Evolutionary conservation across 1,140 invertebrate species (phyloP), one percentile per base, ranked within the genome.

Genomic region (Drosophila paulistorum): DNA sequence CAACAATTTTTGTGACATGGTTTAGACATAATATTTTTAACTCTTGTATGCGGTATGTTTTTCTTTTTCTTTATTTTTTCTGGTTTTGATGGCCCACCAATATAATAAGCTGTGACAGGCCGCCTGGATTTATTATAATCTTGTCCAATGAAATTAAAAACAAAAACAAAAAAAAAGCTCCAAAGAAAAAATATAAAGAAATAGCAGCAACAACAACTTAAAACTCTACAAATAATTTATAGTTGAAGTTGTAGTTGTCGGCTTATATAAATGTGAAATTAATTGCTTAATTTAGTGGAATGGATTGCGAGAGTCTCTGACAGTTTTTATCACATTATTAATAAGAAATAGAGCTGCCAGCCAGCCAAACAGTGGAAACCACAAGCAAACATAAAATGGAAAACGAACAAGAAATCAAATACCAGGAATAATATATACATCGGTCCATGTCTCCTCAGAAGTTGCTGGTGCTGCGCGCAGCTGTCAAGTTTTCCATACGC

Each of bases 241-340:
- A 77, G 68, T 89, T 79, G 54, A 58, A 87, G 81, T 77, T 77
- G 82, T 76, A 71, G 75, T 86, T 86, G 82, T 82, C 76, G 83
- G 84, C 84, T 87, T 87, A 87, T 80, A 83, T 87, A 87, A 87
- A 87, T 87, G 79, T 64, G 73, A 79, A 89, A 87, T 87, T 89
- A 87, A 87, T 87, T 87, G 83, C 84, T 89, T 87, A 87, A 87
- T 87, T 87, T 89, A 89, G 84, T 87, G 83, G 83, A 87, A 86
- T 86, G 83, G 83, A 87, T 86, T 73, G 82, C 75, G 66, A 79
- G 77, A 80, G 84, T 83, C 83, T 63, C 83, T 77, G 83, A 86
- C 83, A 87, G 83, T 83, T 87, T 87, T 59, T 89, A 87, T 87
- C 84, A 89, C 83, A 89, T 87, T 87, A 87, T 87, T 87, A 87